phyloP scores from a whole-genome alignment of 2,113 vertebrate species.

The Cheilinus undulatus region DNA sequence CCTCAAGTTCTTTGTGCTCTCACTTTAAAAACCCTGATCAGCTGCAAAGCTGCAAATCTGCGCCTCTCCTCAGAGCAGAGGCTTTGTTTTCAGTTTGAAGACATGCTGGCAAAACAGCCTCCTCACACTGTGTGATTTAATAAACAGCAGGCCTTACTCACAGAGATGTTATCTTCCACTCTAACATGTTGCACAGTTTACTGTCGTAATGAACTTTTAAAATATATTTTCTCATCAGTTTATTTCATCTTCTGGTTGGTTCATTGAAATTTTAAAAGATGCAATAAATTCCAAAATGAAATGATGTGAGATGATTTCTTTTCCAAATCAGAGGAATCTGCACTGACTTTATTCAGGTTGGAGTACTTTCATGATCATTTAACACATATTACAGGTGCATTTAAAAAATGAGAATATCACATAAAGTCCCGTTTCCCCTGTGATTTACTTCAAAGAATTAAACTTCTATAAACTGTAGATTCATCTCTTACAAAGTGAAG shows the following conservation, averaged over 20 bases:
- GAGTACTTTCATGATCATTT: too few species aligned
- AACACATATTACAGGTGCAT: too few species aligned
- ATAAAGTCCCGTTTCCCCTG: too few species aligned
- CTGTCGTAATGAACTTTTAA: slow-evolving; percentile 28
- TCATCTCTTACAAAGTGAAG: neutral
- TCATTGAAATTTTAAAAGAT: slow-evolving; percentile 12
- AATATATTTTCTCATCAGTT: neutral
- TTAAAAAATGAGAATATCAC: too few species aligned
- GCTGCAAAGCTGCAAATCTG: slow-evolving; percentile 72
- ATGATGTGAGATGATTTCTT: neutral
- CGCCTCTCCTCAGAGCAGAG: slow-evolving; percentile 65
- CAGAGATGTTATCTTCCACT: neutral
- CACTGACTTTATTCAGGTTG: too few species aligned
- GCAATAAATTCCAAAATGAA: slow-evolving; percentile 15
- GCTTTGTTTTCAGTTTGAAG: slow-evolving; percentile 58
- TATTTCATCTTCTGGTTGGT: slow-evolving; percentile 24
- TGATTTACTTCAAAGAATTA: too few species aligned
- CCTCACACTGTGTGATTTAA: slow-evolving; percentile 64
- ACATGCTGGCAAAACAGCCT: slow-evolving; percentile 78
- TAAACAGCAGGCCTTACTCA: slow-evolving; percentile 36
- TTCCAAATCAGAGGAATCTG: too few species aligned
- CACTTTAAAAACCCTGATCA: slow-evolving; percentile 49
- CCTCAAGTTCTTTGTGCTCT: slow-evolving; percentile 64
- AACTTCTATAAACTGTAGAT: neutral
- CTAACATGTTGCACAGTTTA: slow-evolving; percentile 68